These are phyloP conservation scores for Heteronetta atricapilla DNA, from an alignment of 2,113 vertebrate species.

Conservation along the genomic window DNA sequence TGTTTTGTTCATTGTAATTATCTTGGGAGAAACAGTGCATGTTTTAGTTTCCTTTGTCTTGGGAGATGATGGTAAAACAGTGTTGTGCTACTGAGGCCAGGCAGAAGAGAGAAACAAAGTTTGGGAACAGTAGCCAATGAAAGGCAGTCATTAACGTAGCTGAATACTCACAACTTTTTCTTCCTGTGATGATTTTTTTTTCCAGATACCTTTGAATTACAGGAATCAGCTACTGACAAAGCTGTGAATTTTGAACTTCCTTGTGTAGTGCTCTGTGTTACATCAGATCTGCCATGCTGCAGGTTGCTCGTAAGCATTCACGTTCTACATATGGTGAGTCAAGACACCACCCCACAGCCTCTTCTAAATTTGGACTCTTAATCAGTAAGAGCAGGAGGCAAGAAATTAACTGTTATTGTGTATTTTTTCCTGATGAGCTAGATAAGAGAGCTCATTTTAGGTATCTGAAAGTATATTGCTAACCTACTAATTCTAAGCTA, in stretches of 20 bases:
- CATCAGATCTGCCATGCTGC: accelerated
- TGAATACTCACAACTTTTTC: neutral
- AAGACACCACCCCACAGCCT: neutral
- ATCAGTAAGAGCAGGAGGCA: neutral
- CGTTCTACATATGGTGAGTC: neutral
- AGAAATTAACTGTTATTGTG: neutral
- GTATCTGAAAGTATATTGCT: neutral
- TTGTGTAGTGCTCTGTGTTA: neutral
- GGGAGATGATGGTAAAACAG: no score
- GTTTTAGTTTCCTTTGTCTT: no score
- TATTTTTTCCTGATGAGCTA: neutral
- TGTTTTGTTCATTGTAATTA: neutral
- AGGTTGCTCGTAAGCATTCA: neutral
- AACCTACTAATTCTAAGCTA: neutral
- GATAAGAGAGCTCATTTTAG: neutral
- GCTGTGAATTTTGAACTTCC: neutral
- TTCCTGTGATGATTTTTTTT: neutral
- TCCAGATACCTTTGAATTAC: neutral
- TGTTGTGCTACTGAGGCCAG: neutral
- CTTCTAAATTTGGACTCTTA: neutral
- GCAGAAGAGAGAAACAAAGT: neutral
- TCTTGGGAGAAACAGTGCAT: neutral
- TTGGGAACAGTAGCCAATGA: neutral
- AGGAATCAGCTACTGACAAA: neutral
- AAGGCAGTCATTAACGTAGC: neutral